These are phyloP conservation scores for Apus apus DNA, from an alignment of 2,113 vertebrate genomes.

Conservation along the genomic window DNA sequence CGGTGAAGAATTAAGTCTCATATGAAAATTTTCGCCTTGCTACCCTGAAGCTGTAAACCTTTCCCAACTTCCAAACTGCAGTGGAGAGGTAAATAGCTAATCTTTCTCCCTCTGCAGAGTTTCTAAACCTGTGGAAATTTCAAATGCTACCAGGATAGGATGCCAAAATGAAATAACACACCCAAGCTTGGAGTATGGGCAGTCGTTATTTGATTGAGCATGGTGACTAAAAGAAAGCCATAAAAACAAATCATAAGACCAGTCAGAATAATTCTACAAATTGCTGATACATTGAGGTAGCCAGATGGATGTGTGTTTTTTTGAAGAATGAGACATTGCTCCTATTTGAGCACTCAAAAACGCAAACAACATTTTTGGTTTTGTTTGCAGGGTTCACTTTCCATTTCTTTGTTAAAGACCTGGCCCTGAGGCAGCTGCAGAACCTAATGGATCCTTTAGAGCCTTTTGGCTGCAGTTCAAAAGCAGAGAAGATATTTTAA, in stretches of 20 bases:
- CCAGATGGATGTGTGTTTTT: background rate
- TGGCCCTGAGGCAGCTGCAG: background rate
- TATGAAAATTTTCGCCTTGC: background rate
- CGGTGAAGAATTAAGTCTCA: background rate
- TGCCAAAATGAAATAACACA: conserved; percentile 5
- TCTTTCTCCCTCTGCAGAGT: background rate
- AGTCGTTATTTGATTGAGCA: background rate
- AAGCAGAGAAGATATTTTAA: background rate
- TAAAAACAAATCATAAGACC: conserved; percentile 7
- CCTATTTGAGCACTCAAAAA: background rate
- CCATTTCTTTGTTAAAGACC: conserved; percentile 24
- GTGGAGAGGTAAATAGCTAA: background rate
- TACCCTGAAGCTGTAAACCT: background rate
- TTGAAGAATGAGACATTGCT: background rate
- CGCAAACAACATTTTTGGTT: background rate
- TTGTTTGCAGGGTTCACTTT: background rate
- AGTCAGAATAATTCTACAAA: conserved; percentile 14
- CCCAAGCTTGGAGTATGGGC: background rate
- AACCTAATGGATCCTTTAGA: conserved; percentile 7
- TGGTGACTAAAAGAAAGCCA: background rate
- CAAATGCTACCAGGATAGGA: background rate
- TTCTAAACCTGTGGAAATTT: conserved; percentile 23
- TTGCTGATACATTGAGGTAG: background rate
- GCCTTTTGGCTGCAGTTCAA: conserved; percentile 18
- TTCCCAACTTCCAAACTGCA: background rate